A percentile compares a stretch with the other conserved stretches of the same genome.
phyloP scores from a whole-genome alignment of 2,113 vertebrate species.

The Pungitius pungitius region DNA sequence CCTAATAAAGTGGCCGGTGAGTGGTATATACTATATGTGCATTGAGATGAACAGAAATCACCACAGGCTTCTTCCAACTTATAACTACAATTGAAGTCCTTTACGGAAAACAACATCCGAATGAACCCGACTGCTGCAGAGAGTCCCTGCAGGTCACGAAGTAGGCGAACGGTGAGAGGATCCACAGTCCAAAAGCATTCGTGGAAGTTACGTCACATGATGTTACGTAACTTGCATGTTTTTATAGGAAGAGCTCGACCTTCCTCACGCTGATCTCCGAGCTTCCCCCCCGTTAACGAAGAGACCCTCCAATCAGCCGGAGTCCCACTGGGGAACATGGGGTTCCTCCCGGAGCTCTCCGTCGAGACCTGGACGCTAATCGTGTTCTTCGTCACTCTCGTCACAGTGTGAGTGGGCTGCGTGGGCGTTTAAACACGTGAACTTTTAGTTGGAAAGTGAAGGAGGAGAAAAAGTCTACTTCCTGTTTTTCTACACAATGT shows the following conservation, averaged over 20 bases:
- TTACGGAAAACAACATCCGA: neutral
- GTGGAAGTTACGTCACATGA: neutral
- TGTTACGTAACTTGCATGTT: neutral
- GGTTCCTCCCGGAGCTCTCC: constrained; percentile 33
- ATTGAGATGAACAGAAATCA: too few relatives aligned
- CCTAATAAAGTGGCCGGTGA: too few relatives aligned
- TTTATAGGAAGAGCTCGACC: too few relatives aligned
- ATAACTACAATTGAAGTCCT: neutral
- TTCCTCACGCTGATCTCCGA: too few relatives aligned
- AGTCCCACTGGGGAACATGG: constrained; percentile 20
- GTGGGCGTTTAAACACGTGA: accelerated
- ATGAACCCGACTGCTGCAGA: neutral
- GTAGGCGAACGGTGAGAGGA: neutral
- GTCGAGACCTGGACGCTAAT: constrained; percentile 64
- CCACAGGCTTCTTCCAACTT: too few relatives aligned
- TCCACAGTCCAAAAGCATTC: neutral
- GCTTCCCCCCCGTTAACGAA: too few relatives aligned
- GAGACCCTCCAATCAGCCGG: neutral
- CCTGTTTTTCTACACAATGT: too few relatives aligned
- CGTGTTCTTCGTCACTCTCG: constrained; percentile 49
- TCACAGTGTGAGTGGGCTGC: constrained; percentile 71
- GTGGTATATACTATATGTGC: too few relatives aligned
- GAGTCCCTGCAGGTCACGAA: neutral
- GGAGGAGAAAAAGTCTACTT: neutral
- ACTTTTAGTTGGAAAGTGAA: neutral